phyloP scores from a whole-genome alignment of 2,888 invertebrate species.

The Euspilapteryx auroguttella region DNA sequence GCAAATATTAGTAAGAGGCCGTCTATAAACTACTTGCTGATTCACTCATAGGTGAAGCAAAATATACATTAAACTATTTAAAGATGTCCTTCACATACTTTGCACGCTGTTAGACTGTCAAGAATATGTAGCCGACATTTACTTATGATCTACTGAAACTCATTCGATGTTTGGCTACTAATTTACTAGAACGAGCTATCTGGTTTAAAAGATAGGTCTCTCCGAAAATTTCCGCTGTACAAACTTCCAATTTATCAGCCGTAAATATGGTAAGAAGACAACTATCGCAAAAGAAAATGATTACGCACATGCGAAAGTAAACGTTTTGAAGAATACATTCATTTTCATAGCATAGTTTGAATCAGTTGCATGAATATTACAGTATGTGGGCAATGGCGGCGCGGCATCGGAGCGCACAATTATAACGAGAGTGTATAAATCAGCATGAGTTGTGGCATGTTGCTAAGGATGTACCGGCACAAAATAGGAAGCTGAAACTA shows the following conservation, averaged over 20 bases:
- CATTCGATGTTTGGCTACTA: no score
- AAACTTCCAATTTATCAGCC: no score
- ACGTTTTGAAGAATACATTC: slow-evolving; percentile 51
- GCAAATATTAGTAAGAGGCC: no score
- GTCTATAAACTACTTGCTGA: slow-evolving; percentile 23
- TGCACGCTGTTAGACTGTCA: slow-evolving; percentile 35
- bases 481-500: slow-evolving; percentile 37
- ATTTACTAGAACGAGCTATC: no score
- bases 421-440: slow-evolving; percentile 60
- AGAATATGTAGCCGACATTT: no score
- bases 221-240: no score
- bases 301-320: no score
- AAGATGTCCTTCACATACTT: slow-evolving; percentile 49
- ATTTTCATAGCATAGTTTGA: slow-evolving; percentile 33
- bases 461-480: slow-evolving; percentile 52
- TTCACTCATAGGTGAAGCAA: slow-evolving; percentile 21
- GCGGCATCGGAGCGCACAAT: slow-evolving; percentile 54
- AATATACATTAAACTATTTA: slow-evolving; percentile 44
- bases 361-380: slow-evolving; percentile 55
- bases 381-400: no score
- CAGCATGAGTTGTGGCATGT: slow-evolving; percentile 60
- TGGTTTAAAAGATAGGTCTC: no score
- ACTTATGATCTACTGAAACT: no score
- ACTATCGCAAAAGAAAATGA: no score
- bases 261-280: no score